phyloP scores from a whole-genome alignment of 2,888 invertebrate genomes.

The Bhutanitis thaidina region DNA sequence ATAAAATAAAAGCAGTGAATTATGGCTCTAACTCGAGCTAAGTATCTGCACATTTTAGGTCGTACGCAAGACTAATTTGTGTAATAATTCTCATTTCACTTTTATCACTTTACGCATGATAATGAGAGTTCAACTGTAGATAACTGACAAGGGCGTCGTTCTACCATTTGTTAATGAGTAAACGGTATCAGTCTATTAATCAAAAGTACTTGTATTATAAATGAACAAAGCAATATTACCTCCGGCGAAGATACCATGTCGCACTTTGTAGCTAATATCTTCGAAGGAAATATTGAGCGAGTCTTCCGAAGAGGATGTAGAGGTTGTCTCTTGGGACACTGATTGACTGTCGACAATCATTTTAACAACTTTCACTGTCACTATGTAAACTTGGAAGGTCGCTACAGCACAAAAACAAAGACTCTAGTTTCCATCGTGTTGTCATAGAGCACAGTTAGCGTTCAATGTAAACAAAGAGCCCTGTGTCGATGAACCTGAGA shows the following conservation, averaged over 20 bases:
- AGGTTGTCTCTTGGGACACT: conserved; percentile 61
- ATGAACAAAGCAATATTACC: conserved; percentile 52
- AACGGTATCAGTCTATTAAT: conserved; percentile 16
- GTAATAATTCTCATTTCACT: conserved; percentile 21
- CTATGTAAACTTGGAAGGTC: conserved; percentile 24
- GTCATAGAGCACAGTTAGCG: conserved; percentile 46
- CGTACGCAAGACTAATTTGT: conserved; percentile 8
- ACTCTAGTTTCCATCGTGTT: conserved; percentile 47
- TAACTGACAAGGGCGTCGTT: conserved; percentile 28
- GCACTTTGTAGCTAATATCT: conserved; percentile 83
- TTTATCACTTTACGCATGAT: conserved; percentile 33
- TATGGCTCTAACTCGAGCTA: conserved; percentile 1
- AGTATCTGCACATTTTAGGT: background rate
- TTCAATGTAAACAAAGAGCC: conserved; percentile 58
- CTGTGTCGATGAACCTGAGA: conserved; percentile 24
- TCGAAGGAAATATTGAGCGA: conserved; percentile 83
- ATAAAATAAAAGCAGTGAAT: conserved; percentile 6
- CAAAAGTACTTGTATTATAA: conserved; percentile 8
- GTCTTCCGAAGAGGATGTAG: conserved; percentile 61
- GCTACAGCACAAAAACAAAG: conserved; percentile 38
- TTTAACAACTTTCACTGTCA: conserved; percentile 42
- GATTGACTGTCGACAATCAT: conserved; percentile 61
- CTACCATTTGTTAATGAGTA: conserved; percentile 26
- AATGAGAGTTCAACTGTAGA: conserved; percentile 32
- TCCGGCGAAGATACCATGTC: conserved; percentile 76